A percentile compares a stretch with the other conserved stretches of the same genome.
Conservation (phyloP, 2,797 vertebrate species). For the Oreochromis mossambicus region DNA sequence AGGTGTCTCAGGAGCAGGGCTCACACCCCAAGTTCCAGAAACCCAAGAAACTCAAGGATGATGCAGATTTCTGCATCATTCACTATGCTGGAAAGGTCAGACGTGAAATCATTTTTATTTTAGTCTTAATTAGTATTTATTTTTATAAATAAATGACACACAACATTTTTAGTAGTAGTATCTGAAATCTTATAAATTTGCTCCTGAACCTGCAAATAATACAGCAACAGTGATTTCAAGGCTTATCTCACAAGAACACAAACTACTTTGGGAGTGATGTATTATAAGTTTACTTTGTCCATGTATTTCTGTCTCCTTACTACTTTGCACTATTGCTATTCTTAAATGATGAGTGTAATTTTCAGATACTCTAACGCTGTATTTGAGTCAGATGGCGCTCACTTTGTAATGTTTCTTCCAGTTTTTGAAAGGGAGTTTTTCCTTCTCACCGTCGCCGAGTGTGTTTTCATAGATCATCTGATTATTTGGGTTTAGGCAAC, state of each 20-base stretch:
- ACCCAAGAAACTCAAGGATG: slow-evolving; percentile 94
- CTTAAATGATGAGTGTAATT: background rate
- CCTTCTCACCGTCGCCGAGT: fast-evolving
- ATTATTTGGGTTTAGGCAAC: fast-evolving
- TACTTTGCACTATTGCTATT: background rate
- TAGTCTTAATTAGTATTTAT: background rate
- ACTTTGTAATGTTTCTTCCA: background rate
- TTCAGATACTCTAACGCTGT: background rate
- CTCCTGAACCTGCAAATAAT: background rate
- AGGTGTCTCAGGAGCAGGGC: slow-evolving; percentile 92
- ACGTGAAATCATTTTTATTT: background rate
- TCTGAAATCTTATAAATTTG: background rate
- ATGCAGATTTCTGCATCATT: slow-evolving; percentile 92
- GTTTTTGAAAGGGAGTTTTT: background rate
- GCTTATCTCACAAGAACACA: background rate
- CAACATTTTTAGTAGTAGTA: background rate
- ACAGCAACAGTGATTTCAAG: too few relatives aligned
- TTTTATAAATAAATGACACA: background rate
- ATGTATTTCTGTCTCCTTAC: background rate
- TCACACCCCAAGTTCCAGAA: slow-evolving; percentile 94
- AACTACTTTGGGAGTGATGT: background rate
- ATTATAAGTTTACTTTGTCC: background rate
- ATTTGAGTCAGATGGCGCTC: background rate
- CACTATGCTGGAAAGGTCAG: slow-evolving; percentile 96
- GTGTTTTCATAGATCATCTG: background rate